Conservation (phyloP, 2,888 invertebrate genomes). For the Trichogramma dendrolimi region DNA sequence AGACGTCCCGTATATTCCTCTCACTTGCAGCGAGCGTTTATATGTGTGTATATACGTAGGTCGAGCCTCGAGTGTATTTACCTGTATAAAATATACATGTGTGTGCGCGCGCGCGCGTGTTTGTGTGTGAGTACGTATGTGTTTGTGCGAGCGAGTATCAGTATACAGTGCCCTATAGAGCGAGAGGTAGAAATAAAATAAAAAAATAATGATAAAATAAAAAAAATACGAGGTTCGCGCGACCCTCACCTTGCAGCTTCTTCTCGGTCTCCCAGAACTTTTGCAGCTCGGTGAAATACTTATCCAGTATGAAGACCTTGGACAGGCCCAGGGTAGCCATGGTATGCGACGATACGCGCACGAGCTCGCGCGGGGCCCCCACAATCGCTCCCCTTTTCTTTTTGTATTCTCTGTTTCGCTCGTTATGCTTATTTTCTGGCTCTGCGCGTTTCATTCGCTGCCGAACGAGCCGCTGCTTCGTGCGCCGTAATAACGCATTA, state of each 20-base stretch:
- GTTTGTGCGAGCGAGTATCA: no score
- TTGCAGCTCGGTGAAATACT: constrained; percentile 93
- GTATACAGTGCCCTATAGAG: no score
- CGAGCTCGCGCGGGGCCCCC: constrained; percentile 24
- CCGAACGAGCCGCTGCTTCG: background rate
- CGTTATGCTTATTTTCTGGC: background rate
- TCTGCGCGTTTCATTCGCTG: constrained; percentile 1
- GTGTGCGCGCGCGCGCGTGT: no score
- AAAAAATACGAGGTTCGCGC: background rate
- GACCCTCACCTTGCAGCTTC: constrained; percentile 80
- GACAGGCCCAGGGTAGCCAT: constrained; percentile 96
- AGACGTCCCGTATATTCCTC: no score
- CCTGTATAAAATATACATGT: no score
- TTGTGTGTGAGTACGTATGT: no score
- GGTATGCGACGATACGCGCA: constrained; percentile 41
- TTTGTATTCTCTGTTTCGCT: constrained; percentile 12
- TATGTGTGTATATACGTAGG: no score
- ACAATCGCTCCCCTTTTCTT: constrained; percentile 10
- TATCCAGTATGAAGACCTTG: constrained; percentile 96
- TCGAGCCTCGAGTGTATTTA: no score
- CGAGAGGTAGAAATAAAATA: no score
- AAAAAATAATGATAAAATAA: background rate
- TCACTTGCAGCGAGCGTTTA: no score
- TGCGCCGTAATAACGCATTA: background rate
- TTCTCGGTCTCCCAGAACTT: constrained; percentile 97